Evolutionary conservation across 2,797 vertebrate species (phyloP).

Genomic region (Acrossocheilus fasciatus): DNA sequence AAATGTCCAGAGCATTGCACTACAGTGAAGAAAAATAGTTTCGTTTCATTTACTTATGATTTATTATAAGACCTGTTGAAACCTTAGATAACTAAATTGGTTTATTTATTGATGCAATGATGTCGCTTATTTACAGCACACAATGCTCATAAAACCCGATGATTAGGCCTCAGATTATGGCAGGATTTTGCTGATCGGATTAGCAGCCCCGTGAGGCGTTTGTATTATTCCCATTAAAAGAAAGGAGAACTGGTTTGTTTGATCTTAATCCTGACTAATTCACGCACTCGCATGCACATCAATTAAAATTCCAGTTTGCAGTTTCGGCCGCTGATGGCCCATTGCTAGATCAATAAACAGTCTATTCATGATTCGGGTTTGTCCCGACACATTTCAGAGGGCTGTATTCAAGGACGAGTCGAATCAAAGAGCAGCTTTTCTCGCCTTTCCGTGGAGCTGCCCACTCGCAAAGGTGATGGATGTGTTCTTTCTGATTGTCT

Average conservation of each 20-base stretch:
- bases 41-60: background rate
- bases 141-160: background rate
- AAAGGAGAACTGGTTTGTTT: conserved; percentile 46
- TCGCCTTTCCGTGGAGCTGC: conserved; percentile 32
- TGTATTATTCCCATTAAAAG: conserved; percentile 41
- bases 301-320: conserved; percentile 34
- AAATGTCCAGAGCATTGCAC: background rate
- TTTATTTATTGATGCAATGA: conserved; percentile 10
- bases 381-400: conserved; percentile 24
- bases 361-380: background rate
- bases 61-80: background rate
- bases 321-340: conserved; percentile 43
- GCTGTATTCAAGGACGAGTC: background rate
- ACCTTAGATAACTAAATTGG: background rate
- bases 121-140: conserved; percentile 3
- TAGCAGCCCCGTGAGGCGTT: conserved; percentile 12
- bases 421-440: conserved; percentile 35
- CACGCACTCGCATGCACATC: conserved; percentile 18
- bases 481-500: conserved; percentile 49
- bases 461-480: background rate
- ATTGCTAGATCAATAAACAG: conserved; percentile 32
- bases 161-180: conserved; percentile 30
- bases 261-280: conserved; percentile 47
- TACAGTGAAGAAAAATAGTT: background rate
- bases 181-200: conserved; percentile 50